phyloP scores from a whole-genome alignment of 2,113 vertebrate genomes.

The Phylloscopus trochiloides region DNA sequence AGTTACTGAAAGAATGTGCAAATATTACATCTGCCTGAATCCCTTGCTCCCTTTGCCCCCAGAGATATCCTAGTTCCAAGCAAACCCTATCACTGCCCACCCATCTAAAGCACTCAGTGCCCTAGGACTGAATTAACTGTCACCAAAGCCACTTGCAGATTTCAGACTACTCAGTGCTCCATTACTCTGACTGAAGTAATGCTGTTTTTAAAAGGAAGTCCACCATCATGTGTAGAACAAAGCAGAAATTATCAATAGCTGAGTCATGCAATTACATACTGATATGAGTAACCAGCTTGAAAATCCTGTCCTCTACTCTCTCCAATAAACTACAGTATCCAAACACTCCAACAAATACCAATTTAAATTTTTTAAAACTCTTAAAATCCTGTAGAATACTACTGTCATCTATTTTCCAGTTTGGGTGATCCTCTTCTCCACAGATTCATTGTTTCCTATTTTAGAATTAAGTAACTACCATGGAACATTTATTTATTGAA shows the following conservation, averaged over 20 bases:
- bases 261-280: not conserved
- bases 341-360: not conserved
- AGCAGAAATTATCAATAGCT: not conserved
- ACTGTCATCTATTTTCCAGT: not conserved
- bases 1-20: not conserved
- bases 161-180: not conserved
- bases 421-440: not conserved
- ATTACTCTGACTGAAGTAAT: not conserved
- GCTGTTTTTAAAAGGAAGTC: not conserved
- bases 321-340: not conserved
- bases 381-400: not conserved
- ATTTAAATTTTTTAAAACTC: not conserved
- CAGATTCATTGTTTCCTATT: not conserved
- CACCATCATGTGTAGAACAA: not conserved
- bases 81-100: not conserved
- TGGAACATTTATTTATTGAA: not conserved
- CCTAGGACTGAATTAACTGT: not conserved
- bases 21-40: not conserved
- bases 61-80: not conserved
- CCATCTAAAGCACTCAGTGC: not conserved
- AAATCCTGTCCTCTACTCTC: not conserved
- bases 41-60: not conserved
- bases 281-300: not conserved
- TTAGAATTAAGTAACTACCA: not conserved
- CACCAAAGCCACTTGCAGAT: not conserved